Percentiles rank a stretch among this genome's conserved stretches.
phyloP scores from a whole-genome alignment of 1,140 invertebrate species.

The Metopolophium dirhodum region DNA sequence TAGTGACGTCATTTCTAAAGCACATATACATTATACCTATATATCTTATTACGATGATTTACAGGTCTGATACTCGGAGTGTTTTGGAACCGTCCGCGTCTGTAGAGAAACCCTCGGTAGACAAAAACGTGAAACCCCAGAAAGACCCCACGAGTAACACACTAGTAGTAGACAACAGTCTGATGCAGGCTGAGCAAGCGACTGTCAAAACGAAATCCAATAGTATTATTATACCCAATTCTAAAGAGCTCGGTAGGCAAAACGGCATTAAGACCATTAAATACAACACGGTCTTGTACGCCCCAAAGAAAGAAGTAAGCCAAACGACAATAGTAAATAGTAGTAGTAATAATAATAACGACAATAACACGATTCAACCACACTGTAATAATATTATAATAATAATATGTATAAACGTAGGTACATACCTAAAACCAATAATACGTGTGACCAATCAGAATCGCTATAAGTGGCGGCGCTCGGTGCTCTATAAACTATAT shows the following conservation, averaged over 20 bases:
- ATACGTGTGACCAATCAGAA: slow-evolving; percentile 16
- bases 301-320: slow-evolving; percentile 50
- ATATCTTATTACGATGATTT: slow-evolving; percentile 38
- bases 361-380: not conserved
- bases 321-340: not conserved
- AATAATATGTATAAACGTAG: not conserved
- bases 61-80: slow-evolving; percentile 30
- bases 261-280: slow-evolving; percentile 47
- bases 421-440: not conserved
- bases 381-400: not conserved
- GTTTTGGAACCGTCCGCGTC: slow-evolving; percentile 18
- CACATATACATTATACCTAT: not conserved
- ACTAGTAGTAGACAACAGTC: slow-evolving; percentile 25
- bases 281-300: slow-evolving; percentile 28
- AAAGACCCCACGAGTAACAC: slow-evolving; percentile 68
- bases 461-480: not conserved
- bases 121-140: slow-evolving; percentile 65
- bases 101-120: slow-evolving; percentile 65
- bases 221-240: slow-evolving; percentile 71
- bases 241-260: slow-evolving; percentile 43
- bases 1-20: not conserved
- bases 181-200: slow-evolving; percentile 59
- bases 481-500: not conserved
- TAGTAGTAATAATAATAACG: not conserved
- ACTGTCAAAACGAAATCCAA: slow-evolving; percentile 82